phyloP scores from a whole-genome alignment of 2,888 invertebrate species.

The Thumatha senex region DNA sequence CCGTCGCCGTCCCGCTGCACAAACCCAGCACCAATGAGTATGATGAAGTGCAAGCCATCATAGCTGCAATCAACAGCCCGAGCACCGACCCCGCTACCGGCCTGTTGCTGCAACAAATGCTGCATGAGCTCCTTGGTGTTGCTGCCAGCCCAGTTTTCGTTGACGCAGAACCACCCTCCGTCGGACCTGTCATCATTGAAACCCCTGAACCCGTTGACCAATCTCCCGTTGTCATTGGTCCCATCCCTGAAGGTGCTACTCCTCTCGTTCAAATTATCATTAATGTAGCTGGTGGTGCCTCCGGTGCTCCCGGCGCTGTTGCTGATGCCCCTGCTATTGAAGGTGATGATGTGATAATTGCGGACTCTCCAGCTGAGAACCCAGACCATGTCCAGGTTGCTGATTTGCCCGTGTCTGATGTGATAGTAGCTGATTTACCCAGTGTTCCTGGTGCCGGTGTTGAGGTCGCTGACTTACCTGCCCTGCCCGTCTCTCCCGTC shows the following conservation, averaged over 20 bases:
- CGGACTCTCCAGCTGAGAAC: constrained; percentile 11
- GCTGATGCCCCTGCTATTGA: constrained; percentile 10
- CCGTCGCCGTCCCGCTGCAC: constrained; percentile 42
- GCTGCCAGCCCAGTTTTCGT: constrained; percentile 5
- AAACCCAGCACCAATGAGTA: constrained; percentile 30
- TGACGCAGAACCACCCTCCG: constrained; percentile 17
- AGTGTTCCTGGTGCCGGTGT: neutral
- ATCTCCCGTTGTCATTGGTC: neutral
- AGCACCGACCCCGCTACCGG: constrained; percentile 58
- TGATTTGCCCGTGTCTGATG: constrained; percentile 31
- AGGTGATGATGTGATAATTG: neutral
- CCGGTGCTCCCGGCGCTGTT: constrained; percentile 5
- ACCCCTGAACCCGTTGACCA: constrained; percentile 13
- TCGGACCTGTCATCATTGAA: constrained; percentile 31
- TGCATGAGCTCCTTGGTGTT: constrained; percentile 34
- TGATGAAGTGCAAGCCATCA: constrained; percentile 43
- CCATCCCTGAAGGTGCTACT: constrained; percentile 15
- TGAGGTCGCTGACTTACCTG: neutral
- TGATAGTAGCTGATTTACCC: constrained; percentile 33
- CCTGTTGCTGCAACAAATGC: constrained; percentile 45
- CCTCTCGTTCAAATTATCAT: constrained; percentile 23
- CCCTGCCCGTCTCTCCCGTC: neutral
- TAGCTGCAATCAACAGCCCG: constrained; percentile 57
- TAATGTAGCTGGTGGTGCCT: constrained; percentile 14
- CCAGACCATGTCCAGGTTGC: constrained; percentile 11